phyloP scores from a whole-genome alignment of 53 echinoderm and acorn worm genomes.

The Luidia sarsii region DNA sequence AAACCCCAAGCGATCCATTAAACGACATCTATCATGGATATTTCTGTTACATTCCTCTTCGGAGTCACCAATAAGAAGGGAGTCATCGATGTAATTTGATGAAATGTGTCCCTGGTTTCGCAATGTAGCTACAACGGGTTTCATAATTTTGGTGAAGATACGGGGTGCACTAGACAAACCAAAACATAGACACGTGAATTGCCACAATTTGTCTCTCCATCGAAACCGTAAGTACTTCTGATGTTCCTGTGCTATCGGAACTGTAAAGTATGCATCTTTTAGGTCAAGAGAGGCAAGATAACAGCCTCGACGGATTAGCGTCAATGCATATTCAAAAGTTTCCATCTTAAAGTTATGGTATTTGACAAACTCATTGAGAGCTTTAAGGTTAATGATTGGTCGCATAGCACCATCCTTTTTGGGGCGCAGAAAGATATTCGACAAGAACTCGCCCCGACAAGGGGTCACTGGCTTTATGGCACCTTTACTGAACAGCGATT shows the following conservation, averaged over 20 bases:
- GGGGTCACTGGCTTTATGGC: conserved; percentile 11
- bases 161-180: conserved; percentile 17
- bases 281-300: conserved; percentile 22
- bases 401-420: conserved; percentile 48
- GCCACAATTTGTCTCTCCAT: conserved; percentile 25
- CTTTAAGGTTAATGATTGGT: conserved; percentile 18
- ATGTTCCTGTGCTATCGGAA: conserved; percentile 34
- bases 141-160: conserved; percentile 32
- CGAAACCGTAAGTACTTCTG: conserved; percentile 15
- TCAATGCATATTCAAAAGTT: conserved; percentile 11
- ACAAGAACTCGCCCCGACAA: conserved; percentile 17
- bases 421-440: conserved; percentile 29
- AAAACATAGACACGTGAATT: conserved; percentile 15
- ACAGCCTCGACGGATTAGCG: conserved; percentile 1
- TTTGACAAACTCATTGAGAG: neutral
- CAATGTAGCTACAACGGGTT: conserved; percentile 17
- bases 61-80: neutral
- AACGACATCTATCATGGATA: neutral
- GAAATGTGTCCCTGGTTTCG: neutral
- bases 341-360: conserved; percentile 28
- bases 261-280: conserved; percentile 38
- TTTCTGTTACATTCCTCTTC: neutral
- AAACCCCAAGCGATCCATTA: neutral
- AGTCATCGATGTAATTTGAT: conserved; percentile 25
- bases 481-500: conserved; percentile 9